Percentiles rank a stretch among this genome's conserved stretches.
These are phyloP conservation scores for Tiliacea citrago DNA, from an alignment of 2,888 invertebrate species.

Conservation along the genomic window DNA sequence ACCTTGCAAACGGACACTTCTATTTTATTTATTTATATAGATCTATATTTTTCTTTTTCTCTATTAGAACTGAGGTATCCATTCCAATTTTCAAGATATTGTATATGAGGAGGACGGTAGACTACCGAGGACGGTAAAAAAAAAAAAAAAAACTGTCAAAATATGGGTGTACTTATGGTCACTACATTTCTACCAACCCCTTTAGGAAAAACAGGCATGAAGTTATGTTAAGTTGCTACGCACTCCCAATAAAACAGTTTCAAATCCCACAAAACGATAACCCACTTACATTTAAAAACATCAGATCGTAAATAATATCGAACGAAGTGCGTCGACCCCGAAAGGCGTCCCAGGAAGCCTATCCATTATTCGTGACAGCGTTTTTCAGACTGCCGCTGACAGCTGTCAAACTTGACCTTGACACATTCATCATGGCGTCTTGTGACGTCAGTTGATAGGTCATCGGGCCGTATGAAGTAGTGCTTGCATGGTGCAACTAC, in stretches of 20 bases:
- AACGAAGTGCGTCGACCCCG: constrained; percentile 77
- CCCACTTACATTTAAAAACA: constrained; percentile 38
- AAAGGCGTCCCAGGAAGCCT: constrained; percentile 78
- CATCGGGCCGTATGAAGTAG: constrained; percentile 40
- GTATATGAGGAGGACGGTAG: too few species aligned
- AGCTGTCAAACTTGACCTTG: constrained; percentile 86
- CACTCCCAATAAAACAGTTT: constrained; percentile 6
- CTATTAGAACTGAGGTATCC: neutral
- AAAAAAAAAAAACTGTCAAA: neutral
- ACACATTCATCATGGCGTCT: constrained; percentile 78
- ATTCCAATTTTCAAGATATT: too few species aligned
- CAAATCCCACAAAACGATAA: constrained; percentile 33
- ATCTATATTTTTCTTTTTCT: too few species aligned
- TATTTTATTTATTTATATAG: too few species aligned
- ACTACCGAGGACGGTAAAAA: too few species aligned
- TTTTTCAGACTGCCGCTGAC: constrained; percentile 81
- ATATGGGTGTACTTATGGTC: neutral
- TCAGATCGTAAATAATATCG: constrained; percentile 65
- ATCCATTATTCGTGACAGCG: constrained; percentile 88
- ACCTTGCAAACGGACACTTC: too few species aligned
- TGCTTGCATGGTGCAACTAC: constrained; percentile 33
- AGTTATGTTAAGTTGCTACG: neutral
- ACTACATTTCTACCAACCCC: neutral
- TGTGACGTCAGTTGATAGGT: constrained; percentile 61
- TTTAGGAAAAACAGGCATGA: neutral